These are phyloP conservation scores for Pogonomyrmex californicus DNA, from an alignment of 1,140 invertebrate species.

Conservation along the genomic window DNA sequence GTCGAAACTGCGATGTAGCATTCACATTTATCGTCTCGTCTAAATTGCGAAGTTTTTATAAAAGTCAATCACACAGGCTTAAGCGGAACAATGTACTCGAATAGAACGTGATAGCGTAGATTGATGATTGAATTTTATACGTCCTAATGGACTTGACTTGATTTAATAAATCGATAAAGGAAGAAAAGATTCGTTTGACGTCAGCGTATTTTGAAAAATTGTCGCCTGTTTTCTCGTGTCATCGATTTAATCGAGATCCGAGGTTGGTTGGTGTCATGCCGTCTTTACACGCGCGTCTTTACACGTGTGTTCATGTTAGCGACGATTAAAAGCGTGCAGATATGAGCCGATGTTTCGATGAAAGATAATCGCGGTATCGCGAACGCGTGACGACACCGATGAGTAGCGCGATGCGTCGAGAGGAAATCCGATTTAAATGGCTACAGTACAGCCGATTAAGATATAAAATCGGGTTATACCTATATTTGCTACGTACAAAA, in stretches of 20 bases:
- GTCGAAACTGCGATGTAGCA: conserved; percentile 45
- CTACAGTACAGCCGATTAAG: conserved; percentile 7
- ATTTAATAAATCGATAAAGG: background rate
- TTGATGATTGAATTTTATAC: background rate
- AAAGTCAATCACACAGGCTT: background rate
- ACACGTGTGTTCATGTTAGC: background rate
- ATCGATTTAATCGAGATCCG: background rate
- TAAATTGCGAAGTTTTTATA: conserved; percentile 29
- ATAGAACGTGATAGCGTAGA: background rate
- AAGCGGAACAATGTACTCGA: background rate
- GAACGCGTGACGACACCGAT: conserved; percentile 16
- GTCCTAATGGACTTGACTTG: too few species aligned
- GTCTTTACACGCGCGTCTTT: background rate
- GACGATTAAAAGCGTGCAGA: conserved; percentile 6
- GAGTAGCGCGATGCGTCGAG: conserved; percentile 1
- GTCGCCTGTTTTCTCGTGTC: background rate
- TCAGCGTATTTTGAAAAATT: background rate
- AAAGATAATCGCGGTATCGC: conserved; percentile 40
- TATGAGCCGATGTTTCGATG: conserved; percentile 19
- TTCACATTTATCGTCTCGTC: conserved; percentile 13
- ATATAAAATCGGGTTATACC: conserved; percentile 4
- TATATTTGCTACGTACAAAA: background rate
- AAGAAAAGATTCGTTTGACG: background rate
- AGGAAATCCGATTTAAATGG: conserved; percentile 49
- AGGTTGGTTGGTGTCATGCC: background rate